Conservation (phyloP, 2,113 vertebrate species). For the Rhinoderma darwinii region DNA sequence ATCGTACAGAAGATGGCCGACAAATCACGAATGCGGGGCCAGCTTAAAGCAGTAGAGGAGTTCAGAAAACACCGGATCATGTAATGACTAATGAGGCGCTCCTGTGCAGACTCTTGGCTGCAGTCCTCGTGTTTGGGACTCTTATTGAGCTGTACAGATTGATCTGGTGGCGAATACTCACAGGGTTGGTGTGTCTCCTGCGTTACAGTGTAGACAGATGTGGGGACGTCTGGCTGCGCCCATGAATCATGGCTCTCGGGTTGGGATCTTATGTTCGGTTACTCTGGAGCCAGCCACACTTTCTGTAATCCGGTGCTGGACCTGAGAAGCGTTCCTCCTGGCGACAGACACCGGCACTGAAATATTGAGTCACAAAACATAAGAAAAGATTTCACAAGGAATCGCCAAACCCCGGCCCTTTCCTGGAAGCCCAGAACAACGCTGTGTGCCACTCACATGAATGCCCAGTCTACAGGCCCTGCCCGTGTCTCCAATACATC, state of each 20-base stretch:
- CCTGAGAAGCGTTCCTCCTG: neutral
- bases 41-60: too few relatives aligned
- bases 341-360: slow-evolving; percentile 9
- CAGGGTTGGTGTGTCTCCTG: slow-evolving; percentile 63
- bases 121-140: too few relatives aligned
- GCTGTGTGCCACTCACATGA: neutral
- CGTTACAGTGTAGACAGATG: slow-evolving; percentile 56
- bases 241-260: slow-evolving; percentile 58
- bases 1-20: too few relatives aligned
- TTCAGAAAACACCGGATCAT: too few relatives aligned
- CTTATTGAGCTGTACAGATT: neutral
- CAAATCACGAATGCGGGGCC: too few relatives aligned
- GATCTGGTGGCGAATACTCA: neutral
- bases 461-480: too few relatives aligned
- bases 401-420: neutral
- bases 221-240: slow-evolving; percentile 22
- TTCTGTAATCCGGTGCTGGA: slow-evolving; percentile 28
- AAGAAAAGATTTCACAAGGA: neutral
- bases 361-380: slow-evolving; percentile 42
- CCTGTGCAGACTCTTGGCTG: too few relatives aligned
- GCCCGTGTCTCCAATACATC: too few relatives aligned
- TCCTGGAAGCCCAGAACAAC: neutral
- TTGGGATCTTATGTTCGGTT: neutral
- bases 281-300: neutral
- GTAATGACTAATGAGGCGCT: too few relatives aligned